phyloP scores from a whole-genome alignment of 2,797 vertebrate species.

The Pempheris klunzingeri region DNA sequence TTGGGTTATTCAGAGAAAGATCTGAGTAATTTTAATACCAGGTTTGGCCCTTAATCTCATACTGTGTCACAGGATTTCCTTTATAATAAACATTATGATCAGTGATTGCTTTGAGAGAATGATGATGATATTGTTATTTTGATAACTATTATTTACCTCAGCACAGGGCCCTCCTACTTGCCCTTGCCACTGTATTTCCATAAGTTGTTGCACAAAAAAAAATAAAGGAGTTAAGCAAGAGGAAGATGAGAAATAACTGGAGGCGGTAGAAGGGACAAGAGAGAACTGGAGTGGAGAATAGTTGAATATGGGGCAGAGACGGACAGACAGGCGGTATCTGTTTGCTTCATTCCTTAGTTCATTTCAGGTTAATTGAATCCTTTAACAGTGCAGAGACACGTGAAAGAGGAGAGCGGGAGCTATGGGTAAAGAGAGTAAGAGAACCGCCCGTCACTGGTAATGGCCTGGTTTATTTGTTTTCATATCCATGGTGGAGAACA shows the following conservation, averaged over 20 bases:
- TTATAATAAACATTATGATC: background rate
- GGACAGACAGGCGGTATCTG: conserved; percentile 53
- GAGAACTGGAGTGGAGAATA: conserved; percentile 53
- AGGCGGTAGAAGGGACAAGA: conserved; percentile 37
- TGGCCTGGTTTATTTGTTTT: conserved; percentile 77
- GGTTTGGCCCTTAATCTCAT: background rate
- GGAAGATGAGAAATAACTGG: conserved; percentile 43
- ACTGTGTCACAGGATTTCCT: background rate
- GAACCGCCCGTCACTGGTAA: conserved; percentile 62
- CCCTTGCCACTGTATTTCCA: conserved; percentile 10
- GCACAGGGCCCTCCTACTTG: background rate
- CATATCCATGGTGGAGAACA: conserved; percentile 66
- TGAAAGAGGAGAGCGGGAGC: conserved; percentile 55
- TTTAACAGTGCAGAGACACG: conserved; percentile 76
- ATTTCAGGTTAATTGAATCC: conserved; percentile 79
- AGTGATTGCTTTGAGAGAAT: background rate
- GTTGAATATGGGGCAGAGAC: conserved; percentile 52
- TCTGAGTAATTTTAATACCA: background rate
- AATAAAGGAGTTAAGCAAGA: conserved; percentile 41
- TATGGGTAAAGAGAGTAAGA: conserved; percentile 48
- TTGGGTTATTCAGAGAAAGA: background rate
- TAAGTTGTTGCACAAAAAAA: conserved; percentile 27
- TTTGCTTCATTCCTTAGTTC: conserved; percentile 65
- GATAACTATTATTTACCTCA: background rate
- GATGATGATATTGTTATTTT: background rate